A percentile compares a stretch with the other conserved stretches of the same genome.
Evolutionary conservation across 2,797 vertebrate species (phyloP).

Genomic region (Aulostomus chinensis): DNA sequence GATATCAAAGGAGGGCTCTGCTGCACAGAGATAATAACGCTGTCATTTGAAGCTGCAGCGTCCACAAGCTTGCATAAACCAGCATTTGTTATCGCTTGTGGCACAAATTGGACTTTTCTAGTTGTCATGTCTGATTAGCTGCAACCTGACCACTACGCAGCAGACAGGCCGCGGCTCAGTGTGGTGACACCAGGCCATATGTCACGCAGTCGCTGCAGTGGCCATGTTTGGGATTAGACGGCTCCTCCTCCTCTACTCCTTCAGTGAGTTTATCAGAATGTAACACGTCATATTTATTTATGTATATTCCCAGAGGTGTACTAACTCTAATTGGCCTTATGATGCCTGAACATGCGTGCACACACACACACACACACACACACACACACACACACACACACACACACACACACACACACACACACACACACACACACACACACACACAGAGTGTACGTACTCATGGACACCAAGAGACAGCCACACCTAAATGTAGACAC

Average conservation of each 20-base stretch:
- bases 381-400: no score
- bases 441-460: neutral
- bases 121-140: slow-evolving; percentile 29
- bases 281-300: slow-evolving; percentile 1
- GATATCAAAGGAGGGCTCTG: slow-evolving; percentile 23
- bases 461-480: slow-evolving; percentile 5
- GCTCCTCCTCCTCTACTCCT: slow-evolving; percentile 1
- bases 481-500: slow-evolving; percentile 4
- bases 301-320: neutral
- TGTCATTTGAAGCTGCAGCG: slow-evolving; percentile 43
- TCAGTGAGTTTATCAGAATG: slow-evolving; percentile 3
- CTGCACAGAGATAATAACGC: slow-evolving; percentile 14
- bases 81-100: slow-evolving; percentile 30
- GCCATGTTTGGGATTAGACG: slow-evolving; percentile 1
- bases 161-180: slow-evolving; percentile 34
- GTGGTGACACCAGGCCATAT: slow-evolving; percentile 29
- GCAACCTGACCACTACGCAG: slow-evolving; percentile 20
- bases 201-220: slow-evolving; percentile 1
- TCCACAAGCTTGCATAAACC: slow-evolving; percentile 24
- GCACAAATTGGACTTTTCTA: slow-evolving; percentile 43
- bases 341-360: no score
- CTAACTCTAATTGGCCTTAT: slow-evolving; percentile 7
- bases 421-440: no score
- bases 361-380: no score
- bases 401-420: no score